phyloP scores from a whole-genome alignment of 2,113 vertebrate species.

The Dascyllus trimaculatus region DNA sequence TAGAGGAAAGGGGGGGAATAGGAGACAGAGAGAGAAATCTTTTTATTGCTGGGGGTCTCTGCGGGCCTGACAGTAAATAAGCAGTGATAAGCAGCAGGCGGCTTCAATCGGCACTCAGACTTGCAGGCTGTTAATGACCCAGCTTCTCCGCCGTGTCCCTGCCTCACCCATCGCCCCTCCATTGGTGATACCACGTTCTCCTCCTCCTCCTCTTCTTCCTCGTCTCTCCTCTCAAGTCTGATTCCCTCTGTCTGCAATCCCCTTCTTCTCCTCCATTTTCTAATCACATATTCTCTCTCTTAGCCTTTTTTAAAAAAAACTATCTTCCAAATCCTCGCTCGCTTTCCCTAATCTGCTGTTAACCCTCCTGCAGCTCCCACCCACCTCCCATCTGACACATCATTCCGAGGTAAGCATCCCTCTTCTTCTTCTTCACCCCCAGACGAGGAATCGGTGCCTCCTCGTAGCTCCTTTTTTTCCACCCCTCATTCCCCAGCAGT shows the following conservation, averaged over 20 bases:
- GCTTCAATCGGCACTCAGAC: conserved; percentile 58
- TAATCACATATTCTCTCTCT: conserved; percentile 20
- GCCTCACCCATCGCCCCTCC: conserved; percentile 32
- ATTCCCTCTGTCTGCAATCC: conserved; percentile 1
- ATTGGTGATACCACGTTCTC: not conserved
- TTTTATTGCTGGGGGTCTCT: conserved; percentile 65
- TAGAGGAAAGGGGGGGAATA: conserved; percentile 15
- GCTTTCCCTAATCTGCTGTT: conserved; percentile 56
- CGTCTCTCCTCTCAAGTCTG: not conserved
- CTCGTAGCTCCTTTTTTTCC: conserved; percentile 12
- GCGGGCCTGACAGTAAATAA: conserved; percentile 69
- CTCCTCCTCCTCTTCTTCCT: not conserved
- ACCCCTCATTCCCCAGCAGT: conserved; percentile 22
- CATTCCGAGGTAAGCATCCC: conserved; percentile 36
- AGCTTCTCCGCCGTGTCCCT: conserved; percentile 51
- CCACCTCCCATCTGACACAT: conserved; percentile 45
- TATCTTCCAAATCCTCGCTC: conserved; percentile 31
- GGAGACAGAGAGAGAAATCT: conserved; percentile 12
- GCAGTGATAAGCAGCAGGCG: conserved; percentile 72
- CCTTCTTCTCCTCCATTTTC: conserved; percentile 38
- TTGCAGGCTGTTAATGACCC: conserved; percentile 75
- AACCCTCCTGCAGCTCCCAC: conserved; percentile 28
- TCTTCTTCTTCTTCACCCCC: not conserved
- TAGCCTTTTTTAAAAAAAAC: conserved; percentile 26
- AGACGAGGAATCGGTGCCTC: conserved; percentile 17